Evolutionary conservation across 2,113 vertebrate genomes (phyloP).

Genomic region (Felis chaus): DNA sequence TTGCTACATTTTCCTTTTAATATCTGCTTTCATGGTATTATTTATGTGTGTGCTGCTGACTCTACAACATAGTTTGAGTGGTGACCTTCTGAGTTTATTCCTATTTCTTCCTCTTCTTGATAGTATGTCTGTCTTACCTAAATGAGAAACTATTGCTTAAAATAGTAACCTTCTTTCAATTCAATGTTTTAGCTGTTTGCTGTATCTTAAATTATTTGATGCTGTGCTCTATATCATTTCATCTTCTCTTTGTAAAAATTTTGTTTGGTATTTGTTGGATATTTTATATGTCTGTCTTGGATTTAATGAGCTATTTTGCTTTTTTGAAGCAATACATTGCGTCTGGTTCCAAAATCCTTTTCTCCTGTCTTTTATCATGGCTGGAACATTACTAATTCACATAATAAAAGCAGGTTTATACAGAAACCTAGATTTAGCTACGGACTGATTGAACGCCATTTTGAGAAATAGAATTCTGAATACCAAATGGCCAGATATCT

Average conservation of each 20-base stretch:
- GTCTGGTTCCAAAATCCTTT: background rate
- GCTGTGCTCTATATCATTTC: background rate
- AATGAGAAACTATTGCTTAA: conserved; percentile 1
- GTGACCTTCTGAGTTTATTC: background rate
- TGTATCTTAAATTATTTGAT: background rate
- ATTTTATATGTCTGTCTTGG: background rate
- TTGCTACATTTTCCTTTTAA: background rate
- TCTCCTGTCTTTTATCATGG: background rate
- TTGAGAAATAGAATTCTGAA: conserved; percentile 14
- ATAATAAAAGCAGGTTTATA: background rate
- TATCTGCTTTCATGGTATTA: background rate
- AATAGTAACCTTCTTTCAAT: background rate
- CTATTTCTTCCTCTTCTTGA: background rate
- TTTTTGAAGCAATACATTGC: background rate
- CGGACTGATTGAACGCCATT: background rate
- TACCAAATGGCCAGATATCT: background rate
- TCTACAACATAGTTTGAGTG: background rate
- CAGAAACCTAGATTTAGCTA: background rate
- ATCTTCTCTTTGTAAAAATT: background rate
- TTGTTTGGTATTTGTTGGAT: background rate
- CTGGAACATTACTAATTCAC: background rate
- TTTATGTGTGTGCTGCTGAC: background rate
- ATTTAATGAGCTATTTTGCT: conserved; percentile 46
- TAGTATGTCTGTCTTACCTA: background rate
- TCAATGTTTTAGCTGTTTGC: background rate